A percentile compares a stretch with the other conserved stretches of the same genome.
These are phyloP conservation scores for Gallinago stenura DNA, from an alignment of 2,797 vertebrate species.

Conservation along the genomic window DNA sequence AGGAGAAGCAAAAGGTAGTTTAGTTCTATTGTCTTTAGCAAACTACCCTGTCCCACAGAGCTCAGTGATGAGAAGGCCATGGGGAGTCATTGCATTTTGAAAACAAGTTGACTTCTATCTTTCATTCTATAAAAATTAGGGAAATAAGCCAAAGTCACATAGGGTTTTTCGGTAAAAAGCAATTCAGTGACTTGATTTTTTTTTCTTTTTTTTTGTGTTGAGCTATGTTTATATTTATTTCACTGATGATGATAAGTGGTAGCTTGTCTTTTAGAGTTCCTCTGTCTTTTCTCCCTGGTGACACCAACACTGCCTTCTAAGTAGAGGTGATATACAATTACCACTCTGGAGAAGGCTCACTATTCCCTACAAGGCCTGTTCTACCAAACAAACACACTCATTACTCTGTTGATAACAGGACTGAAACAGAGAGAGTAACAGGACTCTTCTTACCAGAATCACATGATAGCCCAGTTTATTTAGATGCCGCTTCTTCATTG, in stretches of 20 bases:
- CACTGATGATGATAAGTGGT: neutral
- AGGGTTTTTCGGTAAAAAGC: neutral
- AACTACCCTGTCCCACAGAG: neutral
- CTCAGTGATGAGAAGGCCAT: neutral
- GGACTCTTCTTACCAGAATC: slow-evolving; percentile 84
- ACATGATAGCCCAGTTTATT: slow-evolving; percentile 85
- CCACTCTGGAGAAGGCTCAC: neutral
- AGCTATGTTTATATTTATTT: neutral
- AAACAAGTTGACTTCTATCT: neutral
- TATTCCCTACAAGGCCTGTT: neutral
- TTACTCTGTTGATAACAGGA: neutral
- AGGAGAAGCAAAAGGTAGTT: slow-evolving; percentile 10
- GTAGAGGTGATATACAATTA: neutral
- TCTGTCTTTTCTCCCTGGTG: neutral
- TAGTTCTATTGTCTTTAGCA: neutral
- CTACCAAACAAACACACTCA: neutral
- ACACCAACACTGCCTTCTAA: neutral
- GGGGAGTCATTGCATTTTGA: neutral
- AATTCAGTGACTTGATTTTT: neutral
- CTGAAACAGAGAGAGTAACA: neutral
- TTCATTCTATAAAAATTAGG: neutral
- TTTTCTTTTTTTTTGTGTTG: rapidly evolving
- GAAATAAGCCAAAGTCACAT: neutral
- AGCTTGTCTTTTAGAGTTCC: neutral
- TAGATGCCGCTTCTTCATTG: slow-evolving; percentile 87